Conservation (phyloP, 2,797 vertebrate species). For the Tragelaphus oryx region DNA sequence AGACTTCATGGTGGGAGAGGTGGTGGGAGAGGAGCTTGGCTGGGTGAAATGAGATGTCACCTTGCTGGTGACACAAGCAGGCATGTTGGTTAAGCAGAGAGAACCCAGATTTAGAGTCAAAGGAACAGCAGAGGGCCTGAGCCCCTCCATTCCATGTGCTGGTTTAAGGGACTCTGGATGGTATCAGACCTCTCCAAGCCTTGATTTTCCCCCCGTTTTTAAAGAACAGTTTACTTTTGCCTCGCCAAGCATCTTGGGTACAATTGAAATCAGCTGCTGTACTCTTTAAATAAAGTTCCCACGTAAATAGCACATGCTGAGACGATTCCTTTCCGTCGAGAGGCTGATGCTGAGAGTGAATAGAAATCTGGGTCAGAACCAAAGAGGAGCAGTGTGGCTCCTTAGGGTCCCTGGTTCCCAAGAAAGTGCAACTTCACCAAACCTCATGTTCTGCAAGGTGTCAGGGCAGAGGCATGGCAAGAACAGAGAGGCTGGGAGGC, state of each 20-base stretch:
- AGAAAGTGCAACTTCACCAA: not conserved
- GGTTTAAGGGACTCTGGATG: not conserved
- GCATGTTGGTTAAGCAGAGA: not conserved
- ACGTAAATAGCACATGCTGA: not conserved
- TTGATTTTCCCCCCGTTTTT: not conserved
- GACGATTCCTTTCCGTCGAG: not conserved
- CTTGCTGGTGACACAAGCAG: not conserved
- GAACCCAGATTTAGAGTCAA: not conserved
- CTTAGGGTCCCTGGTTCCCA: not conserved
- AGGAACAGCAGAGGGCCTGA: no score
- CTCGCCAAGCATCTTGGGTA: not conserved
- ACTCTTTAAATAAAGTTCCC: not conserved
- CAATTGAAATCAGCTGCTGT: not conserved
- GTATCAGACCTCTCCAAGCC: not conserved
- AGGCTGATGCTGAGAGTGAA: not conserved
- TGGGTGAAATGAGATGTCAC: no score
- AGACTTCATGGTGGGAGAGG: not conserved
- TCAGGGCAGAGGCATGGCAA: not conserved
- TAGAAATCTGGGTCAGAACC: not conserved
- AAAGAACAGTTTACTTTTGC: not conserved
- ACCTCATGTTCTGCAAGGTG: not conserved
- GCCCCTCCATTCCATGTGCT: not conserved
- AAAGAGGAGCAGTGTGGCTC: not conserved
- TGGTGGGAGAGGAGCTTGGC: no score
- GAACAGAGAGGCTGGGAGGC: not conserved